A percentile compares a stretch with the other conserved stretches of the same genome.
phyloP scores from a whole-genome alignment of 2,888 invertebrate species.

The Drosophila putrida region DNA sequence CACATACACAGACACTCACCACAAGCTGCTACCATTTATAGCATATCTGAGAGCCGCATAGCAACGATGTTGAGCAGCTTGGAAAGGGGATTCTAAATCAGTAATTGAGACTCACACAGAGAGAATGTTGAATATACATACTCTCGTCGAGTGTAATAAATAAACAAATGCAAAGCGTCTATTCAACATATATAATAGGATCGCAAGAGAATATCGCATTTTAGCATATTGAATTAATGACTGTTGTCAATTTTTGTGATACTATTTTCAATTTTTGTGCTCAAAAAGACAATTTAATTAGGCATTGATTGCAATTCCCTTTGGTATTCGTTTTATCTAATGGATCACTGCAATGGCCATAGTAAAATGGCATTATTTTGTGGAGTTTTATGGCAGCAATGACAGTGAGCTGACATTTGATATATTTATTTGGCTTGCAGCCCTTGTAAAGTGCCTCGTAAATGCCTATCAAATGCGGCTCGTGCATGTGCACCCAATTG shows the following conservation, averaged over 20 bases:
- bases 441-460: slow-evolving; percentile 56
- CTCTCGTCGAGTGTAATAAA: slow-evolving; percentile 39
- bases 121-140: slow-evolving; percentile 4
- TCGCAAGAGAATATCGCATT: slow-evolving; percentile 6
- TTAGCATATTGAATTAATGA: slow-evolving; percentile 25
- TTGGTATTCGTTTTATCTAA: slow-evolving; percentile 30
- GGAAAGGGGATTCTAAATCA: slow-evolving; percentile 47
- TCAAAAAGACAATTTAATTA: slow-evolving; percentile 66
- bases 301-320: slow-evolving; percentile 50
- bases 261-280: slow-evolving; percentile 46
- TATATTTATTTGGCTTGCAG: slow-evolving; percentile 51
- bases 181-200: slow-evolving; percentile 2
- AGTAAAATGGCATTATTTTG: slow-evolving; percentile 31
- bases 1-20: slow-evolving; percentile 8
- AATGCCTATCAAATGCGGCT: slow-evolving; percentile 54
- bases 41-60: slow-evolving; percentile 22
- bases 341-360: slow-evolving; percentile 25
- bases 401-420: slow-evolving; percentile 51
- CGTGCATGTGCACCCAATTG: slow-evolving; percentile 33
- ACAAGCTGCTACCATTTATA: slow-evolving; percentile 50
- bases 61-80: slow-evolving; percentile 24
- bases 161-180: slow-evolving; percentile 32
- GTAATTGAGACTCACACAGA: slow-evolving; percentile 33
- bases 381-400: slow-evolving; percentile 27
- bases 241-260: slow-evolving; percentile 21